A percentile compares a stretch with the other conserved stretches of the same genome.
Conservation (phyloP, 2,113 vertebrate genomes). For the Nyctibius bracteatus region DNA sequence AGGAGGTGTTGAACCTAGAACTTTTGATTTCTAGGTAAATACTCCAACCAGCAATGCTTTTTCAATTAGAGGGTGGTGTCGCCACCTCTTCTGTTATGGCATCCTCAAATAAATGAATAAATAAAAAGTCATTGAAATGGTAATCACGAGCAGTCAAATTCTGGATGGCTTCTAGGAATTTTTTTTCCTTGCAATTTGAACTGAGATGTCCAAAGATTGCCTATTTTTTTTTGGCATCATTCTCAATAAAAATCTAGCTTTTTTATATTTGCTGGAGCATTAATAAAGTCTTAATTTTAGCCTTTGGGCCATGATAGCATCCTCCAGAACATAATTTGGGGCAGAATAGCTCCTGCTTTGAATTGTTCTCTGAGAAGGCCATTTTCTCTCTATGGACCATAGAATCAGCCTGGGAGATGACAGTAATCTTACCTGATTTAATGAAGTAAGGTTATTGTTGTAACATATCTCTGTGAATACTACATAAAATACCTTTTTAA, state of each 20-base stretch:
- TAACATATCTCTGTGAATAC: not conserved
- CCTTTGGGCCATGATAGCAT: not conserved
- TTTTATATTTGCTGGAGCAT: not conserved
- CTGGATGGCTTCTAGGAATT: not conserved
- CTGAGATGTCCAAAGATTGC: not conserved
- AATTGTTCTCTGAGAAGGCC: not conserved
- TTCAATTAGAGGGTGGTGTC: not conserved
- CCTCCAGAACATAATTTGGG: not conserved
- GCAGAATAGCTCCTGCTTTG: not conserved
- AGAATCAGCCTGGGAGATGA: not conserved
- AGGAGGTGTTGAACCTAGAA: not conserved
- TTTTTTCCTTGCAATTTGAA: not conserved
- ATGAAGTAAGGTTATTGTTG: not conserved
- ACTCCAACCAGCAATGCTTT: not conserved
- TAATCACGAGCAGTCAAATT: not conserved
- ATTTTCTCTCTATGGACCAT: not conserved
- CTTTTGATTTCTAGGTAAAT: not conserved
- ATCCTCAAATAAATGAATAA: not conserved
- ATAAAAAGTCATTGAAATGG: not conserved
- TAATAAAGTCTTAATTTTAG: not conserved
- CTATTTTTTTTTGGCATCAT: not conserved
- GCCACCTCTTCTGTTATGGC: not conserved
- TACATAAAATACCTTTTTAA: not conserved
- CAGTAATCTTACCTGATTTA: not conserved
- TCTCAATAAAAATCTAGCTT: not conserved